Evolutionary conservation across 2,113 vertebrate genomes (phyloP).

Genomic region (Parus major): DNA sequence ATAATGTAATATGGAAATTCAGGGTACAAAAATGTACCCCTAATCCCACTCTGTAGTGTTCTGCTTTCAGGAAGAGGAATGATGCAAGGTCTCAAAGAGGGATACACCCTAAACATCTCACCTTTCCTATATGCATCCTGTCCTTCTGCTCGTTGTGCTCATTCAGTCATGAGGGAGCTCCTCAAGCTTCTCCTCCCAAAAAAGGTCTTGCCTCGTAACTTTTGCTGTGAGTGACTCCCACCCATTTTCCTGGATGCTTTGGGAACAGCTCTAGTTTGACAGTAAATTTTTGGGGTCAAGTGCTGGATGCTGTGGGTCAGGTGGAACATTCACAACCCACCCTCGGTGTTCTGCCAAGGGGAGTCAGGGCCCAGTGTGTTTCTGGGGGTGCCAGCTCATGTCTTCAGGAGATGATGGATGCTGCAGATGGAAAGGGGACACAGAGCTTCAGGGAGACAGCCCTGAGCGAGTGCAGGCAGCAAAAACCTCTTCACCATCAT

Average conservation of each 20-base stretch:
- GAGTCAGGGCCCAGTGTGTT: fast-evolving
- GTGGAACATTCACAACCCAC: neutral
- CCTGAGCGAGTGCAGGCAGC: neutral
- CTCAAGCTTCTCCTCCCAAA: neutral
- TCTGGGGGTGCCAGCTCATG: neutral
- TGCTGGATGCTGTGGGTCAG: neutral
- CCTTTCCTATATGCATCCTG: fast-evolving
- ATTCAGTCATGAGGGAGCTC: fast-evolving
- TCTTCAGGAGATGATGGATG: neutral
- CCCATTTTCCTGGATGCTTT: neutral
- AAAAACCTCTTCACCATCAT: neutral
- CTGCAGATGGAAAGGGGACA: neutral
- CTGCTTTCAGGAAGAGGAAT: neutral
- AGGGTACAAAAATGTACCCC: fast-evolving
- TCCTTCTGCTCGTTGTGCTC: fast-evolving
- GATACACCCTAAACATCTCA: neutral
- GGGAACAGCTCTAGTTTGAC: neutral
- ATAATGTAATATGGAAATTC: neutral
- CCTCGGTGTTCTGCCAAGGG: neutral
- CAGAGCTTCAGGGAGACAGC: neutral
- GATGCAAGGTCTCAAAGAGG: neutral
- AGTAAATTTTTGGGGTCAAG: neutral
- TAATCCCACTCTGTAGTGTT: neutral
- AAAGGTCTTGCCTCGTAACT: neutral
- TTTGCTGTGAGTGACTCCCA: neutral